Evolutionary conservation across 2,113 vertebrate species (phyloP).

Genomic region (Rhodinocichla rosea): DNA sequence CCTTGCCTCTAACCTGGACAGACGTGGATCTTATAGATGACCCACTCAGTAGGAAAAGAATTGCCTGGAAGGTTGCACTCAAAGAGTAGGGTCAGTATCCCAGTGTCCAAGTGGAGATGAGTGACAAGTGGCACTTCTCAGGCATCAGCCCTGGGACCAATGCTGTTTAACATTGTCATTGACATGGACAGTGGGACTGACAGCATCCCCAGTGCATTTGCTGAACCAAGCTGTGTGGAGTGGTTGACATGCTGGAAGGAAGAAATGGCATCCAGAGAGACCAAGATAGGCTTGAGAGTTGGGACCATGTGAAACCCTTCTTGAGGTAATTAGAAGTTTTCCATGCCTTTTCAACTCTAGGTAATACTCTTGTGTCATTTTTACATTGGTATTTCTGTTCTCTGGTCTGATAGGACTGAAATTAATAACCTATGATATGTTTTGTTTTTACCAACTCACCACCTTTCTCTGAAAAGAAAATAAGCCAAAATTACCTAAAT

Average conservation of each 20-base stretch:
- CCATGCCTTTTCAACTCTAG: neutral
- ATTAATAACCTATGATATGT: neutral
- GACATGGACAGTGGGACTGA: neutral
- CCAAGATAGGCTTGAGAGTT: neutral
- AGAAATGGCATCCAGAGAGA: neutral
- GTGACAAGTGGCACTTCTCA: neutral
- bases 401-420: neutral
- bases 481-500: neutral
- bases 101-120: neutral
- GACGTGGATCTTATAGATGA: neutral
- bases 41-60: neutral
- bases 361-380: neutral
- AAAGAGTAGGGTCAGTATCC: neutral
- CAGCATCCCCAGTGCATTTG: too few species aligned
- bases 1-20: neutral
- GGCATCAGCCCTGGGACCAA: rapidly evolving
- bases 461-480: neutral
- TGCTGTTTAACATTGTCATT: neutral
- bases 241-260: neutral
- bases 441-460: neutral
- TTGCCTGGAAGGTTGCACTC: neutral
- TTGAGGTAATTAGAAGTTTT: neutral
- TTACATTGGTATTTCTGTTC: neutral
- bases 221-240: neutral
- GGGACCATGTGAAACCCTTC: neutral